Evolutionary conservation across 2,113 vertebrate genomes (phyloP).

Genomic region (Leptodactylus fuscus): DNA sequence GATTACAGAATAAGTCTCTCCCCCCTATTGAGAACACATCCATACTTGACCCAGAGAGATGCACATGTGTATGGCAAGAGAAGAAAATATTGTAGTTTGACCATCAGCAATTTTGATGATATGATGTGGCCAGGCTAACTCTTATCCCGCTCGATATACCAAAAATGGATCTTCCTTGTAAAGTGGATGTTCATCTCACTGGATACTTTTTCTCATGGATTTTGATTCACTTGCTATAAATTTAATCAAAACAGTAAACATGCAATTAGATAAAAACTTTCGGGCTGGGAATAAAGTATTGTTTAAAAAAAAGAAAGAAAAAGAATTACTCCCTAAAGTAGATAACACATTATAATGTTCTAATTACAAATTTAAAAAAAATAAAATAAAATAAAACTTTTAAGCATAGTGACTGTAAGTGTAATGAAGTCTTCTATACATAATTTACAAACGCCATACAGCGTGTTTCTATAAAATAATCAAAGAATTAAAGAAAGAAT

Average conservation of each 20-base stretch:
- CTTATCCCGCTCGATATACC: too few relatives aligned
- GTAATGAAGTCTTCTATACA: slow-evolving; percentile 20
- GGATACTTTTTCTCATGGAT: not conserved
- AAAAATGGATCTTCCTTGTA: too few relatives aligned
- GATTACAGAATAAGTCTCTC: too few relatives aligned
- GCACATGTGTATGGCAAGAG: too few relatives aligned
- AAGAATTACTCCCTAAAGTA: slow-evolving; percentile 3
- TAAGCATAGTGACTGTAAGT: not conserved
- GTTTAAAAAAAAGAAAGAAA: not conserved
- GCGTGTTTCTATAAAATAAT: not conserved
- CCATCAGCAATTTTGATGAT: too few relatives aligned
- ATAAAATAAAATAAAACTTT: not conserved
- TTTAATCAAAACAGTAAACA: not conserved
- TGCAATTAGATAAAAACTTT: not conserved
- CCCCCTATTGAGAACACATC: too few relatives aligned
- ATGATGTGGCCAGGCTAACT: too few relatives aligned
- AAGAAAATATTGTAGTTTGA: too few relatives aligned
- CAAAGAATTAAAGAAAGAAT: not conserved
- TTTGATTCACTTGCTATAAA: not conserved
- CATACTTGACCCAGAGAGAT: too few relatives aligned
- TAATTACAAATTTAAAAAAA: slow-evolving; percentile 64
- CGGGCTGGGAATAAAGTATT: not conserved
- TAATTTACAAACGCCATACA: not conserved
- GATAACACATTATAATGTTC: slow-evolving; percentile 62
- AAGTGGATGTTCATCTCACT: too few relatives aligned